A percentile compares a stretch with the other conserved stretches of the same genome.
Evolutionary conservation across 2,888 invertebrate species (phyloP).

Genomic region (Venusia cambrica): DNA sequence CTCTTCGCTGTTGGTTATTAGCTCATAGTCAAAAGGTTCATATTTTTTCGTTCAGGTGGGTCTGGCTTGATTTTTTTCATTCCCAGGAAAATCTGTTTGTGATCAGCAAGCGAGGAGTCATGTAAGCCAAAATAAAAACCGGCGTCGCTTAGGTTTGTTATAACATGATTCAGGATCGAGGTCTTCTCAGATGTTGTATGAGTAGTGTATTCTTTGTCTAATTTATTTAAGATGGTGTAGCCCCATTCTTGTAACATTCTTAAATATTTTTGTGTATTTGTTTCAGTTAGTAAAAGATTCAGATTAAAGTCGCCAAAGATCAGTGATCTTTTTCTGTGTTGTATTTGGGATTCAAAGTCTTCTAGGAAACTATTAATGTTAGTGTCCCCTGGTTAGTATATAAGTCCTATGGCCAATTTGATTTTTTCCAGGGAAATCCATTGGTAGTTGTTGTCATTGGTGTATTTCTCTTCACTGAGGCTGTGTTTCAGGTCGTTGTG

Average conservation of each 20-base stretch:
- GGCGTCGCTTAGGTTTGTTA: slow-evolving; percentile 1
- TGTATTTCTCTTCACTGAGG: neutral
- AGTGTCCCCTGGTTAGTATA: slow-evolving; percentile 4
- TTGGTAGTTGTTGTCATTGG: slow-evolving; percentile 1
- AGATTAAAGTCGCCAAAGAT: slow-evolving; percentile 1
- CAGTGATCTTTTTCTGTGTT: slow-evolving; percentile 1
- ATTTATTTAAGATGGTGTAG: too few species aligned
- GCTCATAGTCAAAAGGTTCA: slow-evolving; percentile 1
- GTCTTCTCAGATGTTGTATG: too few species aligned
- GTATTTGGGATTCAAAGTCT: slow-evolving; percentile 1
- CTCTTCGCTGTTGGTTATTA: neutral
- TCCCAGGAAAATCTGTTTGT: slow-evolving; percentile 28
- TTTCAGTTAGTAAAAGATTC: too few species aligned
- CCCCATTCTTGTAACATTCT: too few species aligned
- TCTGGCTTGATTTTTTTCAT: slow-evolving; percentile 7
- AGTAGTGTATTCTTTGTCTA: too few species aligned
- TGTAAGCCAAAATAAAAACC: slow-evolving; percentile 1
- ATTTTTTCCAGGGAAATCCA: neutral
- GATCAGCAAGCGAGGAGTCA: slow-evolving; percentile 20
- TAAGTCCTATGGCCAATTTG: neutral
- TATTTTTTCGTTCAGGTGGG: slow-evolving; percentile 5
- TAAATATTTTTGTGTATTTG: too few species aligned
- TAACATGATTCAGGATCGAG: too few species aligned
- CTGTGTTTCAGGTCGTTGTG: slow-evolving; percentile 2
- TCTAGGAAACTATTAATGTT: neutral